Evolutionary conservation across 2,797 vertebrate species (phyloP).

Genomic region (Erithacus rubecula): DNA sequence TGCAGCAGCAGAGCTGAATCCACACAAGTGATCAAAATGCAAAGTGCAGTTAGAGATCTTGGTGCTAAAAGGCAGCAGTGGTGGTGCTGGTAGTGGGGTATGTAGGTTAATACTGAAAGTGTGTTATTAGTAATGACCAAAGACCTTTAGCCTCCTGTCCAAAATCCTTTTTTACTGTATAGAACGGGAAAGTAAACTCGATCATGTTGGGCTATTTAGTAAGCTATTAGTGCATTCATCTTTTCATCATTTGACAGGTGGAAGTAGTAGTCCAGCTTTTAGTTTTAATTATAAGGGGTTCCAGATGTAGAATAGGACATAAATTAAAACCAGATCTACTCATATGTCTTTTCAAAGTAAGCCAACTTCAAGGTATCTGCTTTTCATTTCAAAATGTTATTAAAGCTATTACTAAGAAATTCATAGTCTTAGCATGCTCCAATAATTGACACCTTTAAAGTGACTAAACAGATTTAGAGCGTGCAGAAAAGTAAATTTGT

Average conservation of each 20-base stretch:
- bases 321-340: conserved; percentile 99
- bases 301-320: conserved; percentile 95
- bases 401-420: conserved; percentile 97
- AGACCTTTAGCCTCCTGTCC: conserved; percentile 79
- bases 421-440: conserved; percentile 89
- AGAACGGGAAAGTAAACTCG: conserved; percentile 74
- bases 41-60: background rate
- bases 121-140: conserved; percentile 75
- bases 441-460: conserved; percentile 99
- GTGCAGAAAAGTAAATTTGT: conserved; percentile 98
- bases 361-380: conserved; percentile 96
- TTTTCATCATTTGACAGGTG: conserved; percentile 99
- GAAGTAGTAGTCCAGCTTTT: conserved; percentile 98
- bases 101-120: conserved; percentile 73
- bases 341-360: conserved; percentile 96
- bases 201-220: conserved; percentile 83
- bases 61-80: background rate
- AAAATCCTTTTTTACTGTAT: conserved; percentile 75
- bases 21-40: background rate
- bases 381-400: conserved; percentile 99
- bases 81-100: conserved; percentile 48
- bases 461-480: conserved; percentile 97
- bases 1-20: background rate
- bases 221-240: conserved; percentile 98
- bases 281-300: conserved; percentile 99